Conservation (phyloP, 2,797 vertebrate species). For the Anomalospiza imberbis region DNA sequence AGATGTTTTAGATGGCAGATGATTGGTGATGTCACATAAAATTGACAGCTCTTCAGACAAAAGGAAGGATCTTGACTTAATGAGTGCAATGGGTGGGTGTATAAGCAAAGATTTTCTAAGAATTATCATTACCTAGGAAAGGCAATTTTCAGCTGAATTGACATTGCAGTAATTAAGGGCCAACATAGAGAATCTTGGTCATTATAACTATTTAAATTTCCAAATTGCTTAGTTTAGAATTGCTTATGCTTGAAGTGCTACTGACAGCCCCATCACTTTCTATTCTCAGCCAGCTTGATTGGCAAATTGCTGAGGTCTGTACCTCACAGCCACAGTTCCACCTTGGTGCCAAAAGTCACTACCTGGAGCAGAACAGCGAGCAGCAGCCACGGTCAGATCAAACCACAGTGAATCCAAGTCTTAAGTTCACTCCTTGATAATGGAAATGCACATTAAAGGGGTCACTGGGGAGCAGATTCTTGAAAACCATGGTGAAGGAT, state of each 20-base stretch:
- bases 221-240: constrained; percentile 65
- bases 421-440: neutral
- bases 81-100: constrained; percentile 61
- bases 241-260: constrained; percentile 51
- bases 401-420: neutral
- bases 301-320: constrained; percentile 41
- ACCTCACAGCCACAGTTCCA: neutral
- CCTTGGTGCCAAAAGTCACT: constrained; percentile 8
- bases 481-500: neutral
- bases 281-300: constrained; percentile 48
- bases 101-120: constrained; percentile 56
- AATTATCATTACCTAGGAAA: constrained; percentile 59
- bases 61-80: constrained; percentile 58
- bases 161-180: constrained; percentile 62
- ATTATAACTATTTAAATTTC: constrained; percentile 64
- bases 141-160: constrained; percentile 63
- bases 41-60: constrained; percentile 62
- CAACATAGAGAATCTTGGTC: constrained; percentile 48
- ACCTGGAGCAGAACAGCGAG: neutral
- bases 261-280: constrained; percentile 58
- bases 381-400: neutral
- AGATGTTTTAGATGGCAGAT: constrained; percentile 37
- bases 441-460: neutral
- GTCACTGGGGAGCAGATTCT: neutral
- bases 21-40: constrained; percentile 61